Percentiles rank a stretch among this genome's conserved stretches.
Evolutionary conservation across 2,113 vertebrate genomes (phyloP).

Genomic region (Syngnathus floridae): DNA sequence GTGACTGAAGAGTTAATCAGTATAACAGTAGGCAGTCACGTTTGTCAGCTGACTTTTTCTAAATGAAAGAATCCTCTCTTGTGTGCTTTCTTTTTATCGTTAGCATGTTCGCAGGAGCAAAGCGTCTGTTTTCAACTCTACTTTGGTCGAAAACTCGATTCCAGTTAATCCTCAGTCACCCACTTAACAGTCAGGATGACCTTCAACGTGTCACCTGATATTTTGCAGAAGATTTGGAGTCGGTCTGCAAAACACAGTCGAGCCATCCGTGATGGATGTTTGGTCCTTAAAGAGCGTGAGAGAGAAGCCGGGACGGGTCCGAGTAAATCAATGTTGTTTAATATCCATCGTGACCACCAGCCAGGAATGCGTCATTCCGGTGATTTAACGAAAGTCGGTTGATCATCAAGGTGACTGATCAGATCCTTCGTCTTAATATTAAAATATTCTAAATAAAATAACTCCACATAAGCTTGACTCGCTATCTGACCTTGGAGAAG

Average conservation of each 20-base stretch:
- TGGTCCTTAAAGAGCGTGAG: background rate
- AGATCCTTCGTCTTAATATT: background rate
- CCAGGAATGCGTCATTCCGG: background rate
- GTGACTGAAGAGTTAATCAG: slow-evolving; percentile 39
- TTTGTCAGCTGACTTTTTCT: slow-evolving; percentile 58
- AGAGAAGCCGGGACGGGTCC: background rate
- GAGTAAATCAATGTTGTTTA: background rate
- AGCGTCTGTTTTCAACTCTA: background rate
- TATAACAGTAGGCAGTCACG: slow-evolving; percentile 49
- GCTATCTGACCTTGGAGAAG: slow-evolving; percentile 34
- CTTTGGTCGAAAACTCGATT: slow-evolving; percentile 5
- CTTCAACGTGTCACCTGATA: background rate
- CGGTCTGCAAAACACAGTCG: background rate
- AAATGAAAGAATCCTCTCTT: slow-evolving; percentile 35
- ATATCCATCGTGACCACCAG: background rate
- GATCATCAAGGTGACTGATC: background rate
- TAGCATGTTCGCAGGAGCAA: background rate
- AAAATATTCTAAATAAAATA: too few species aligned
- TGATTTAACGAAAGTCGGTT: background rate
- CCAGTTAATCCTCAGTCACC: background rate
- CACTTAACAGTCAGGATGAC: background rate
- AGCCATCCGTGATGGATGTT: background rate
- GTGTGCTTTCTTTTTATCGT: slow-evolving; percentile 18
- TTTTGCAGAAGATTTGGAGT: background rate
- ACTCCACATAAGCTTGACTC: background rate